These are phyloP conservation scores for Promerops cafer DNA, from an alignment of 2,113 vertebrate species.

Conservation along the genomic window DNA sequence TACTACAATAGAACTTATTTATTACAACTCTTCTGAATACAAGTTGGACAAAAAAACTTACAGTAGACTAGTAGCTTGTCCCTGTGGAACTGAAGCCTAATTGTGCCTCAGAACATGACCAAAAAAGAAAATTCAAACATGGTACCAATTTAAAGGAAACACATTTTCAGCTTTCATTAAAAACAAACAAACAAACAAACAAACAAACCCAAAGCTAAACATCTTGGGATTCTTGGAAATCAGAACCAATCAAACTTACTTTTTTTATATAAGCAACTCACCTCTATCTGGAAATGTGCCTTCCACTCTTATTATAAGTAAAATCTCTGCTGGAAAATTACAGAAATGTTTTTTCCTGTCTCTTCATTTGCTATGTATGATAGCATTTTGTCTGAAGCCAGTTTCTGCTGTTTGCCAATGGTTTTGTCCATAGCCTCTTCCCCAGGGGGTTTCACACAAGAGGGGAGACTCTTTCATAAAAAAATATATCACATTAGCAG, in stretches of 20 bases:
- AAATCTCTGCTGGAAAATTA: slow-evolving; percentile 63
- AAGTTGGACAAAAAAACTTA: not conserved
- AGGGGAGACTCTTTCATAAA: slow-evolving; percentile 65
- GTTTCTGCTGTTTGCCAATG: slow-evolving; percentile 60
- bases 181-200: slow-evolving; percentile 36
- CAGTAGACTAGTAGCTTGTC: not conserved
- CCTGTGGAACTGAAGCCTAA: not conserved
- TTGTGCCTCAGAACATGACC: not conserved
- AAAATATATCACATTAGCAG: slow-evolving; percentile 64
- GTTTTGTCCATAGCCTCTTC: slow-evolving; percentile 65
- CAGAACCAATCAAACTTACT: slow-evolving; percentile 54
- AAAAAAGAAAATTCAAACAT: not conserved
- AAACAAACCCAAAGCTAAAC: slow-evolving; percentile 5
- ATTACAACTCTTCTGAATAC: not conserved
- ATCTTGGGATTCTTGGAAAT: slow-evolving; percentile 38
- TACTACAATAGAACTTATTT: not conserved
- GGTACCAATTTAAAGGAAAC: slow-evolving; percentile 16
- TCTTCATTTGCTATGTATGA: slow-evolving; percentile 62
- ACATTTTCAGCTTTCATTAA: slow-evolving; percentile 21
- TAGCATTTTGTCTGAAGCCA: slow-evolving; percentile 62
- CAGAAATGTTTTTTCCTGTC: slow-evolving; percentile 65
- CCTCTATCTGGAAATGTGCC: slow-evolving; percentile 59
- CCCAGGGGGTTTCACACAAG: slow-evolving; percentile 64
- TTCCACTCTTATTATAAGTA: slow-evolving; percentile 60
- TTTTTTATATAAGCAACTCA: slow-evolving; percentile 52